These are phyloP conservation scores for Catocala nupta DNA, from an alignment of 2,888 invertebrate species.

Conservation along the genomic window DNA sequence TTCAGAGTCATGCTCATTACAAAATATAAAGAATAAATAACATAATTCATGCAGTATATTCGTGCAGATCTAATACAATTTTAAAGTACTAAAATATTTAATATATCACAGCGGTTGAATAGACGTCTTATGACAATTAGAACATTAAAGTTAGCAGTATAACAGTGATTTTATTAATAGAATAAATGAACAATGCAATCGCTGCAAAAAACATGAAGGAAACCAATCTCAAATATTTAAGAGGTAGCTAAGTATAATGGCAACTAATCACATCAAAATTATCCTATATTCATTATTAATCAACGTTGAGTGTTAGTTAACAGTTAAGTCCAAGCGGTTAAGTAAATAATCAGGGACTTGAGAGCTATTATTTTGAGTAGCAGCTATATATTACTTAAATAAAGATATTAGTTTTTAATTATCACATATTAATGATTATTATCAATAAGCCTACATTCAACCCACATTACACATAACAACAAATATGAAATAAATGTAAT, in stretches of 20 bases:
- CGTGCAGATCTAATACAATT: conserved; percentile 9
- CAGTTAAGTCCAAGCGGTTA: too few relatives aligned
- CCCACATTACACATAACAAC: conserved; percentile 36
- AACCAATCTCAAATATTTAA: too few relatives aligned
- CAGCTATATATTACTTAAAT: too few relatives aligned
- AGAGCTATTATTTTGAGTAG: too few relatives aligned
- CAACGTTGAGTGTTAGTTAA: too few relatives aligned
- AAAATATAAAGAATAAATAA: neutral
- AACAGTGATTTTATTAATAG: neutral
- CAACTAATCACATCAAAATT: too few relatives aligned
- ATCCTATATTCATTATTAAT: too few relatives aligned
- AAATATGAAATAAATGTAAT: conserved; percentile 51
- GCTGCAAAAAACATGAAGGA: too few relatives aligned
- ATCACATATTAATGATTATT: conserved; percentile 1
- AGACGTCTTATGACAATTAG: conserved; percentile 9
- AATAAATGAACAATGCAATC: conserved; percentile 7
- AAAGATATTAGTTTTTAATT: neutral
- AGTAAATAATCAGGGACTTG: too few relatives aligned
- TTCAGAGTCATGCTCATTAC: conserved; percentile 1
- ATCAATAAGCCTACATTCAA: conserved; percentile 5
- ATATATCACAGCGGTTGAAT: neutral
- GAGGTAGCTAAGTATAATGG: too few relatives aligned
- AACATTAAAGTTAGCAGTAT: conserved; percentile 11
- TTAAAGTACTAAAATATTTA: conserved; percentile 5
- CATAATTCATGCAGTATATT: conserved; percentile 15